Percentiles rank a stretch among this genome's conserved stretches.
Evolutionary conservation across 2,888 invertebrate species (phyloP).

Genomic region (Lymantria monacha): DNA sequence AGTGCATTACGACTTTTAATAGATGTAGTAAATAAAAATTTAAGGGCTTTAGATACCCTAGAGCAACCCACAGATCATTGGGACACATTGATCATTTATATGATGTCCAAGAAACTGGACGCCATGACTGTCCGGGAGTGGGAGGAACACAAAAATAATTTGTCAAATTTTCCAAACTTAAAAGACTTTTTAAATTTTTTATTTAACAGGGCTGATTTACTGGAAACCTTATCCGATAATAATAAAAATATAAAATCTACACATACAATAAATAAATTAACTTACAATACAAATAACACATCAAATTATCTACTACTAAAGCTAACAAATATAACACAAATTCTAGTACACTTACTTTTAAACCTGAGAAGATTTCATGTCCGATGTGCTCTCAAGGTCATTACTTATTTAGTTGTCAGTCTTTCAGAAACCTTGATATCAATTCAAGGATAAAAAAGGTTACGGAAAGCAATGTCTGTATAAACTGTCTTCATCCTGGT

Average conservation of each 20-base stretch:
- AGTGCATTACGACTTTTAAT: slow-evolving; percentile 13
- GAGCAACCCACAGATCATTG: slow-evolving; percentile 9
- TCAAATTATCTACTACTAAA: not conserved
- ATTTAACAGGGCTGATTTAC: slow-evolving; percentile 8
- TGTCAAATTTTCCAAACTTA: not conserved
- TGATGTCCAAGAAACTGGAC: slow-evolving; percentile 22
- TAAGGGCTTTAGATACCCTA: slow-evolving; percentile 15
- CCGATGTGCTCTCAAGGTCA: too few relatives aligned
- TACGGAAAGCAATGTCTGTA: too few relatives aligned
- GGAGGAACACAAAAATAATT: slow-evolving; percentile 10
- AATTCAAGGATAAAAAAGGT: too few relatives aligned
- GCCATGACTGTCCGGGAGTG: slow-evolving; percentile 6
- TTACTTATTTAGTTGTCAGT: too few relatives aligned
- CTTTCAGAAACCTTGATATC: too few relatives aligned
- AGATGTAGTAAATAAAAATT: slow-evolving; percentile 18
- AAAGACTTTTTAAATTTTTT: slow-evolving; percentile 6
- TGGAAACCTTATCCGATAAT: not conserved
- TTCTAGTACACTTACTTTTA: not conserved
- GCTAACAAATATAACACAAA: not conserved
- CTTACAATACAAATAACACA: not conserved
- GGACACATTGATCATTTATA: slow-evolving; percentile 20
- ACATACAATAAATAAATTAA: not conserved
- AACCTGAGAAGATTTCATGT: slow-evolving; percentile 2
- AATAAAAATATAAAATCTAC: not conserved
- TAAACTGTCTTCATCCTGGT: too few relatives aligned